A percentile compares a stretch with the other conserved stretches of the same genome.
Evolutionary conservation across 2,797 vertebrate species (phyloP).

Genomic region (Pampus argenteus): DNA sequence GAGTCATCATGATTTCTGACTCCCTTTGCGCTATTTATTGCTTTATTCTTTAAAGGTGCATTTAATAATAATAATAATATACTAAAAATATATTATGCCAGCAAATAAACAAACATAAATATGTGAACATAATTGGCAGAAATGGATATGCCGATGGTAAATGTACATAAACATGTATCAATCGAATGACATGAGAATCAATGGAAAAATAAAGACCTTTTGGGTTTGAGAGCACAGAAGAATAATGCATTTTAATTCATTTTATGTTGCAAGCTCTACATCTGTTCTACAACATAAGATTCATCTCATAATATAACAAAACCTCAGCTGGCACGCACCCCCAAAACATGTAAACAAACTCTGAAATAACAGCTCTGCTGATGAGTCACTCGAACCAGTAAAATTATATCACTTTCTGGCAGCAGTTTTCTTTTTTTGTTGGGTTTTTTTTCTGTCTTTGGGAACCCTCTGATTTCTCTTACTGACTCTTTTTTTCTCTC

Average conservation of each 20-base stretch:
- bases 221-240: background rate
- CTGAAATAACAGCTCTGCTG: background rate
- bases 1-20: background rate
- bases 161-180: too few species aligned
- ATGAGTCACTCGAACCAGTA: slow-evolving; percentile 11
- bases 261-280: background rate
- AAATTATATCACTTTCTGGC: background rate
- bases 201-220: background rate
- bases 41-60: background rate
- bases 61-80: too few species aligned
- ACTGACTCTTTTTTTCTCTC: background rate
- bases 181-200: too few species aligned
- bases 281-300: slow-evolving; percentile 17
- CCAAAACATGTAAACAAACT: background rate
- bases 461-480: background rate
- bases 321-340: slow-evolving; percentile 2
- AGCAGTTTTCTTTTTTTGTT: background rate
- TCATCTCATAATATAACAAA: slow-evolving; percentile 1
- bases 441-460: background rate
- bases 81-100: too few species aligned
- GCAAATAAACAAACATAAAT: too few species aligned
- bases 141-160: too few species aligned
- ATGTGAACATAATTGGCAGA: too few species aligned
- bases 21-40: slow-evolving; percentile 18
- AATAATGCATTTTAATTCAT: background rate